A percentile compares a stretch with the other conserved stretches of the same genome.
Evolutionary conservation across 2,113 vertebrate species (phyloP).

Genomic region (Caranx melampygus): DNA sequence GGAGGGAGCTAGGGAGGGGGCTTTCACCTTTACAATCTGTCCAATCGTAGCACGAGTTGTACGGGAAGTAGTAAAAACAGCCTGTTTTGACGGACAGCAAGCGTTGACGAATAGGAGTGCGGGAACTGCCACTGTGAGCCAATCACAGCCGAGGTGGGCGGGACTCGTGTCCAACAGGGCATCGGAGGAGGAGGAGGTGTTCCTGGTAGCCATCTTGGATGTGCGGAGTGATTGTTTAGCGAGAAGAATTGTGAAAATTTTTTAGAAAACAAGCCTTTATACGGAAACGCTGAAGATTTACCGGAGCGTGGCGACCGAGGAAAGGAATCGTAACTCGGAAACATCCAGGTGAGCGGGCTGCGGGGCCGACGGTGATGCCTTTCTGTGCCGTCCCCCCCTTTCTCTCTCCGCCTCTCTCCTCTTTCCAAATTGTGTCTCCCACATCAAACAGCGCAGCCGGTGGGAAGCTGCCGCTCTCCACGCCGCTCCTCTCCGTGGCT

Average conservation of each 20-base stretch:
- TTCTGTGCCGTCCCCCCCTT: slow-evolving; percentile 21
- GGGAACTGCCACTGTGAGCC: neutral
- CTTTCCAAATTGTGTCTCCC: slow-evolving; percentile 66
- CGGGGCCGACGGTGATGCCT: slow-evolving; percentile 31
- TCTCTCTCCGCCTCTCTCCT: slow-evolving; percentile 42
- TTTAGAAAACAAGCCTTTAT: slow-evolving; percentile 67
- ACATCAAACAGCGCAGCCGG: slow-evolving; percentile 70
- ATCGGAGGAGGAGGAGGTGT: slow-evolving; percentile 85
- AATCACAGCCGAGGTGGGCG: slow-evolving; percentile 61
- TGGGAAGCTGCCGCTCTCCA: slow-evolving; percentile 51
- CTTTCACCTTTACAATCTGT: slow-evolving; percentile 75
- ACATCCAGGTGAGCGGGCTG: slow-evolving; percentile 74
- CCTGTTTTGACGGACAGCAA: slow-evolving; percentile 12
- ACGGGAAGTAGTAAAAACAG: slow-evolving; percentile 75
- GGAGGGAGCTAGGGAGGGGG: neutral
- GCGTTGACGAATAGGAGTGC: slow-evolving; percentile 39
- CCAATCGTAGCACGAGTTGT: slow-evolving; percentile 70
- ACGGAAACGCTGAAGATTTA: slow-evolving; percentile 42
- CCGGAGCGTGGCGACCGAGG: slow-evolving; percentile 50
- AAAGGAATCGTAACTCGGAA: slow-evolving; percentile 63
- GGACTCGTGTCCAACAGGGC: slow-evolving; percentile 63
- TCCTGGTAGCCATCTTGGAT: slow-evolving; percentile 88
- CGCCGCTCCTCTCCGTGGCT: slow-evolving; percentile 5
- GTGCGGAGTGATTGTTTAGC: slow-evolving; percentile 85
- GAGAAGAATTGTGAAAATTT: slow-evolving; percentile 79